phyloP scores from a whole-genome alignment of 2,888 invertebrate species.

The Ptilodon capucinus region DNA sequence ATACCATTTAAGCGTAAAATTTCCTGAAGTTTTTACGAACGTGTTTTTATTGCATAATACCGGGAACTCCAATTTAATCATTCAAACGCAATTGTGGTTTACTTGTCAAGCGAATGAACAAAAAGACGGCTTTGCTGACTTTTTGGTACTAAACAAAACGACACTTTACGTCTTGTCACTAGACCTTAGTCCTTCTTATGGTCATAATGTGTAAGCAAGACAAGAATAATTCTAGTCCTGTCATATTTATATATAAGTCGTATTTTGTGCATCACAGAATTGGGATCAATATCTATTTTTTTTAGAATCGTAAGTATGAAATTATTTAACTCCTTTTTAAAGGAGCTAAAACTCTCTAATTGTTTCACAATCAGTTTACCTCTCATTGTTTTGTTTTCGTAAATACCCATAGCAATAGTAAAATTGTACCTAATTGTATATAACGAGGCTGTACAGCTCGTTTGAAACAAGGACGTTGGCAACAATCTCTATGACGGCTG shows the following conservation, averaged over 20 bases:
- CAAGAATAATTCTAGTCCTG: too few relatives aligned
- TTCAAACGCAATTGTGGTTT: not conserved
- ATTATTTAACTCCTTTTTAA: slow-evolving; percentile 11
- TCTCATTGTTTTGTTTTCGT: not conserved
- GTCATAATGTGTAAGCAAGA: too few relatives aligned
- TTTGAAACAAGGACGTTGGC: slow-evolving; percentile 26
- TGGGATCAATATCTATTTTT: not conserved
- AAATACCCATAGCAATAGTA: not conserved
- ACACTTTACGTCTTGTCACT: too few relatives aligned
- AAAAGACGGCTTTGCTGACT: too few relatives aligned
- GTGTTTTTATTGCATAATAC: not conserved
- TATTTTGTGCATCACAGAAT: too few relatives aligned
- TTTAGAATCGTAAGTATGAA: not conserved
- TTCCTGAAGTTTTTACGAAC: not conserved
- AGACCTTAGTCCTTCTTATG: too few relatives aligned
- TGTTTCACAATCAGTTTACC: not conserved
- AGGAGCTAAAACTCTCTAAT: slow-evolving; percentile 13
- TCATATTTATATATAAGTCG: too few relatives aligned
- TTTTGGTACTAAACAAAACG: too few relatives aligned
- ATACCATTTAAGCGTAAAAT: not conserved
- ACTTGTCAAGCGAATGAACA: not conserved
- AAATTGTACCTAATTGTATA: not conserved
- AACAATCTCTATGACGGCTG: slow-evolving; percentile 25
- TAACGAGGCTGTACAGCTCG: slow-evolving; percentile 15
- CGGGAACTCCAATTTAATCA: not conserved